A percentile compares a stretch with the other conserved stretches of the same genome.
Conservation (phyloP, 2,797 vertebrate genomes). For the Clarias pachynema region DNA sequence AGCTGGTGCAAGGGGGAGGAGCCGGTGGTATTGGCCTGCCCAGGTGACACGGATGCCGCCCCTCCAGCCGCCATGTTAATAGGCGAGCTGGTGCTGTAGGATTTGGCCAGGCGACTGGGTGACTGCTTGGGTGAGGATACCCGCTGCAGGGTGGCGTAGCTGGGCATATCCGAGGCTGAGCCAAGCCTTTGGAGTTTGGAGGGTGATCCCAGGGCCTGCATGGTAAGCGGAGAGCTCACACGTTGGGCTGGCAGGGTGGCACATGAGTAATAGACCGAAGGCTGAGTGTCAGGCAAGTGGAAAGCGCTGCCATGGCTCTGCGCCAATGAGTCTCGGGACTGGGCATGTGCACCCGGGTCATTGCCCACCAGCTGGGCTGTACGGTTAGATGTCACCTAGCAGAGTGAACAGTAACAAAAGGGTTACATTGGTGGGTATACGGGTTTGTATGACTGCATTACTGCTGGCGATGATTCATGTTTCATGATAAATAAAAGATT, state of each 20-base stretch:
- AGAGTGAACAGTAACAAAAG: constrained; percentile 27
- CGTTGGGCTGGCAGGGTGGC: constrained; percentile 94
- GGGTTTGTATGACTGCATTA: not conserved
- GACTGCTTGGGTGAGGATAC: constrained; percentile 94
- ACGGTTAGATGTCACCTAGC: constrained; percentile 85
- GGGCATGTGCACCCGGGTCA: constrained; percentile 80
- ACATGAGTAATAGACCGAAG: constrained; percentile 89
- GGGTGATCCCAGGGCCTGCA: constrained; percentile 87
- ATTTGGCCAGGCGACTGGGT: constrained; percentile 93
- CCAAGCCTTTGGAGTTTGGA: constrained; percentile 92
- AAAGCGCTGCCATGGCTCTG: constrained; percentile 91
- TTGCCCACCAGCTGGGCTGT: constrained; percentile 79
- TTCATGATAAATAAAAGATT: not conserved
- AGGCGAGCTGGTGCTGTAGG: constrained; percentile 97
- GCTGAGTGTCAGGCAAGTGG: constrained; percentile 88
- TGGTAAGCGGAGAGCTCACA: constrained; percentile 88
- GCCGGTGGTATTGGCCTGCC: constrained; percentile 71
- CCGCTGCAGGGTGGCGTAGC: constrained; percentile 89
- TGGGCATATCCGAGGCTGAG: constrained; percentile 87
- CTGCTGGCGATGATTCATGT: not conserved
- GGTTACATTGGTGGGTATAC: not conserved
- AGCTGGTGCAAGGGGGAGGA: constrained; percentile 93
- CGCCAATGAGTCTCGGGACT: constrained; percentile 86
- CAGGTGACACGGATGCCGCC: constrained; percentile 74
- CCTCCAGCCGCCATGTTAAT: constrained; percentile 88